Percentiles rank a stretch among this genome's conserved stretches.
Conservation (phyloP, 1,140 invertebrate genomes). For the Gryllus bimaculatus region DNA sequence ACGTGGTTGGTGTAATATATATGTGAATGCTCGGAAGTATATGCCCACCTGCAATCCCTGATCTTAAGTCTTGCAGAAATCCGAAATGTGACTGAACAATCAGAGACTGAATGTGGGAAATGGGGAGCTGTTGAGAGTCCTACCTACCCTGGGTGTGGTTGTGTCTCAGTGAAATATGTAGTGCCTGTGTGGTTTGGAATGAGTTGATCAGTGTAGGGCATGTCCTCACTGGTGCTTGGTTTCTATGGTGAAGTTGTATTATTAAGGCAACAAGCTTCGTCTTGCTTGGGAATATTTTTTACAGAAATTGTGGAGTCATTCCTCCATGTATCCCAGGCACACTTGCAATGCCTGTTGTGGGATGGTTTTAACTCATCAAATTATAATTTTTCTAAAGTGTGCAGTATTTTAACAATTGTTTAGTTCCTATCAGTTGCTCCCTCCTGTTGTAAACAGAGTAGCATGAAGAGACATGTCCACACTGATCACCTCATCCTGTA, state of each 20-base stretch:
- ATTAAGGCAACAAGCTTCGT: too few relatives aligned
- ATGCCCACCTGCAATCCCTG: background rate
- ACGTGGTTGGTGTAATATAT: too few relatives aligned
- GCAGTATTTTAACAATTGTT: too few relatives aligned
- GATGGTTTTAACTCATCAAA: too few relatives aligned
- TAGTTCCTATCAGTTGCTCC: too few relatives aligned
- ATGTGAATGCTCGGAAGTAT: background rate
- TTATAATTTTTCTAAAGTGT: too few relatives aligned
- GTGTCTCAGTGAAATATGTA: background rate
- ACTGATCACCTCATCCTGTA: background rate
- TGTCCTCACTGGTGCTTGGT: background rate
- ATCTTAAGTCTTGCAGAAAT: conserved; percentile 3
- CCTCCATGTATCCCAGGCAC: too few relatives aligned
- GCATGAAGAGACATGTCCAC: background rate
- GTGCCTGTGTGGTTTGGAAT: background rate
- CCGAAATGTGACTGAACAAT: conserved; percentile 20
- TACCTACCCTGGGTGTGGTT: conserved; percentile 13
- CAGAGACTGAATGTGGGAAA: conserved; percentile 25
- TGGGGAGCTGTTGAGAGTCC: conserved; percentile 28
- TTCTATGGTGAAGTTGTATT: background rate
- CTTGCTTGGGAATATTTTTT: too few relatives aligned
- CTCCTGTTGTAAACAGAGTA: too few relatives aligned
- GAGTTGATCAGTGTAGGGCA: background rate
- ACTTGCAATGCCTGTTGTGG: too few relatives aligned
- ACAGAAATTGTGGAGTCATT: too few relatives aligned